These are phyloP conservation scores for Ammodytes dubius DNA, from an alignment of 2,113 vertebrate species.

Conservation along the genomic window DNA sequence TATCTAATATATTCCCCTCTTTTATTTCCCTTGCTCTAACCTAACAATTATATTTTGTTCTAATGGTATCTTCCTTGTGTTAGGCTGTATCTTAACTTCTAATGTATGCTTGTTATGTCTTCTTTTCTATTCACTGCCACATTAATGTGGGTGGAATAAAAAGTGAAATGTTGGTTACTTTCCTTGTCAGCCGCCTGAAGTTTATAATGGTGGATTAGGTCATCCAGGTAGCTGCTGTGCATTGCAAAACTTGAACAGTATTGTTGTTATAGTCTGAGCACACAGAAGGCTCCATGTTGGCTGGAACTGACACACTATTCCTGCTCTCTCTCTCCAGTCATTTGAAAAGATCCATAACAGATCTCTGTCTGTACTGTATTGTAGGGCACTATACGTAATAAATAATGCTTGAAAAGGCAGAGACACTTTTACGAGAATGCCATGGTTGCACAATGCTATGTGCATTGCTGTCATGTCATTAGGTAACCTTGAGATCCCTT, in stretches of 20 bases:
- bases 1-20: not conserved
- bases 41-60: too few species aligned
- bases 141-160: slow-evolving; percentile 1
- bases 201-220: slow-evolving; percentile 38
- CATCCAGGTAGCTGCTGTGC: slow-evolving; percentile 44
- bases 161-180: slow-evolving; percentile 30
- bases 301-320: slow-evolving; percentile 2
- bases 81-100: too few species aligned
- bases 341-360: slow-evolving; percentile 13
- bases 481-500: slow-evolving; percentile 15
- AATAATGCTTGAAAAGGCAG: slow-evolving; percentile 24
- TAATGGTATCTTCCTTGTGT: too few species aligned
- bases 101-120: not conserved
- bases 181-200: not conserved
- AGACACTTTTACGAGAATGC: slow-evolving; percentile 44
- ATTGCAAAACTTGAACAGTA: slow-evolving; percentile 49
- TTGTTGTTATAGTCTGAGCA: slow-evolving; percentile 32
- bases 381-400: not conserved
- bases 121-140: not conserved
- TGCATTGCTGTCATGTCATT: slow-evolving; percentile 23
- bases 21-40: not conserved
- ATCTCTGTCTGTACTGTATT: not conserved
- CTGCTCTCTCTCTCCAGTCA: slow-evolving; percentile 23
- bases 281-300: slow-evolving; percentile 23
- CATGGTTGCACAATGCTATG: slow-evolving; percentile 29